These are phyloP conservation scores for Caenorhabditis angaria DNA, from an alignment of 2,888 invertebrate genomes.

Conservation along the genomic window DNA sequence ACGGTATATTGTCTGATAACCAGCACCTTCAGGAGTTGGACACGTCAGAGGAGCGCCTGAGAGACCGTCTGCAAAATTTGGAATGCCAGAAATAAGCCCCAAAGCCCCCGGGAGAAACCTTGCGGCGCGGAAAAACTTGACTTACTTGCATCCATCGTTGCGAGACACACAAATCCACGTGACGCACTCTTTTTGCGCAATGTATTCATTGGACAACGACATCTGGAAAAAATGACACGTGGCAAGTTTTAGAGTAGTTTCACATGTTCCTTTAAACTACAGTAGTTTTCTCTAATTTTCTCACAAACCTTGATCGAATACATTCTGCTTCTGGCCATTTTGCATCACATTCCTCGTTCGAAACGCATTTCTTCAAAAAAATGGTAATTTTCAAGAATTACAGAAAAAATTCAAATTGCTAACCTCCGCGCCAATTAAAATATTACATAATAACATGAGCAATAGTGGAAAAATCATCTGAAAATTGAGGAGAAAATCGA, in stretches of 20 bases:
- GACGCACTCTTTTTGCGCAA: constrained; percentile 47
- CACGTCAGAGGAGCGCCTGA: constrained; percentile 66
- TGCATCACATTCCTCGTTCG: constrained; percentile 37
- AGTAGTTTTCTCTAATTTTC: not conserved
- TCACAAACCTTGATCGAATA: constrained; percentile 18
- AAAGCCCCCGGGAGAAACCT: no score
- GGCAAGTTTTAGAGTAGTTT: no score
- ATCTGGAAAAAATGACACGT: constrained; percentile 17
- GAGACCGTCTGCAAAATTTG: constrained; percentile 51
- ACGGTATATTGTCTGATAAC: constrained; percentile 60
- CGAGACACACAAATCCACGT: constrained; percentile 55
- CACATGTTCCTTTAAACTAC: not conserved
- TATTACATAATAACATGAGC: not conserved
- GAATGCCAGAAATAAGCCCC: no score
- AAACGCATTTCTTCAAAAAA: constrained; percentile 45
- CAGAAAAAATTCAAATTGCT: no score
- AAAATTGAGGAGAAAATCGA: not conserved
- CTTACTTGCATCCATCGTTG: constrained; percentile 57
- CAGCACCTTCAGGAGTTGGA: constrained; percentile 67
- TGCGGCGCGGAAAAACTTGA: not conserved
- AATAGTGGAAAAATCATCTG: not conserved
- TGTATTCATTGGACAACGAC: constrained; percentile 56
- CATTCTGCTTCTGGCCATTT: constrained; percentile 50
- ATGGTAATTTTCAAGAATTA: no score
- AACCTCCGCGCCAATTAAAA: not conserved